Conservation (phyloP, 2,888 invertebrate genomes). For the Xestia rhomboidea region DNA sequence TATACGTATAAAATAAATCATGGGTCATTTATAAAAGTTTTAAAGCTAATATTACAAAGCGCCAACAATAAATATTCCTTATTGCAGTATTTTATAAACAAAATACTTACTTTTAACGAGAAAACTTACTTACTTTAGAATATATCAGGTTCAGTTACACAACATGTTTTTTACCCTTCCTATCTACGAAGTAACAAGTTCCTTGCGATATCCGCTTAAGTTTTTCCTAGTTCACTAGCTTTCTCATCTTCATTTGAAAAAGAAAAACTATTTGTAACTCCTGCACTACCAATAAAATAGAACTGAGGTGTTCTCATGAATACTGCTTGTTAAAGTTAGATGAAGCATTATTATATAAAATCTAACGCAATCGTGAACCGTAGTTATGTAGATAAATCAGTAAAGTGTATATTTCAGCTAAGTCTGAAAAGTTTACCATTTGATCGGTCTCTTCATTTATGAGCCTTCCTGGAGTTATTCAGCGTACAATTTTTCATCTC, state of each 20-base stretch:
- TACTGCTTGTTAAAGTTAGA: background rate
- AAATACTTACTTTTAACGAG: slow-evolving; percentile 6
- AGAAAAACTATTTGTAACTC: slow-evolving; percentile 10
- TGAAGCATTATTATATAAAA: background rate
- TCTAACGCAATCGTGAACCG: background rate
- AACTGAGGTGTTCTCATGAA: background rate
- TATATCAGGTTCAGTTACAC: slow-evolving; percentile 3
- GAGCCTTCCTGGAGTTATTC: too few relatives aligned
- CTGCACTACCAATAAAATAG: background rate
- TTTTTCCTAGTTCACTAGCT: slow-evolving; percentile 14
- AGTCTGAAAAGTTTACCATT: background rate
- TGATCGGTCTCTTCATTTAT: background rate
- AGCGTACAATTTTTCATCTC: background rate
- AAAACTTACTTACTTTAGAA: slow-evolving; percentile 15
- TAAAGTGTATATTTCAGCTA: background rate
- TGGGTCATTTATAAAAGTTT: background rate
- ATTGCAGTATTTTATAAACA: background rate
- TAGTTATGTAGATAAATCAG: background rate
- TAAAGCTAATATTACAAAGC: background rate
- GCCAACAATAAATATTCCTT: background rate
- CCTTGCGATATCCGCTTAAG: slow-evolving; percentile 16
- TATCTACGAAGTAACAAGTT: slow-evolving; percentile 14
- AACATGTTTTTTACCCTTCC: background rate
- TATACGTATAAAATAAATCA: background rate
- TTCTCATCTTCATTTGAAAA: slow-evolving; percentile 24